Base-by-base conservation (phyloP, 2,888 invertebrate species). In the Aricia artaxerxes region DNA sequence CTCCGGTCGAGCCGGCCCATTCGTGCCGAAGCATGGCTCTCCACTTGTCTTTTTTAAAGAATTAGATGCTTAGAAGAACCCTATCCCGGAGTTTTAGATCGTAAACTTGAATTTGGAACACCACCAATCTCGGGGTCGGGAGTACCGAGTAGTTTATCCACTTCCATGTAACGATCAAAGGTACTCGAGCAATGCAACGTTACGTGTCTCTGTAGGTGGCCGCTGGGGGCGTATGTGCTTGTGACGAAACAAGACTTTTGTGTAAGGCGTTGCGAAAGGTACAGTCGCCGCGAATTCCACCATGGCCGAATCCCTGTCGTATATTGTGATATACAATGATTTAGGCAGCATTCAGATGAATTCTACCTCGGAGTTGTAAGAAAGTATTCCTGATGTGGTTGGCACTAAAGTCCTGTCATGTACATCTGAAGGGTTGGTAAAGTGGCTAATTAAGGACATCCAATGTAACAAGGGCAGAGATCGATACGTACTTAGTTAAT, bases 161-260 rank as follows among this genome's bases (percentile, higher is more conserved):
- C 16, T 57, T 57, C 57, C 4, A 57, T 57, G 57, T 57, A 57
- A 24, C 24, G 24, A 24, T 16, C 57, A 57, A 57, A 57, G 57
- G 57, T 57, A 57, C 57, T 57, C 57, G 57, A 4, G 57, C 57
- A 16, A 69, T 69, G 38, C 35, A 69, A 69, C 69, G 69, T 69
- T 69, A 69, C 69, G 69, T 69, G 69, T 38, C 69, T 13, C 38
- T 1, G 69, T 69, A 69, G 69, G 69, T 69, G 69, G 69, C 31
- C 64, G 24, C 69, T 35, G 69, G 69, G 35, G 69, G 69, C 69
- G 69, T 69, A 38, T 69, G 69, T 69, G 13, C 35, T 69, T 69
- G 69, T 69, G 69, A 69, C 38, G 69, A 69, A 69, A 69, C 69
- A 38, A 69, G 69, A 38, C 35, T 69, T 69, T 69, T 69, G 69